Evolutionary conservation across 2,113 vertebrate genomes (phyloP), one percentile per base, ranked within the genome.

Genomic region (Phalacrocorax pelagicus): DNA sequence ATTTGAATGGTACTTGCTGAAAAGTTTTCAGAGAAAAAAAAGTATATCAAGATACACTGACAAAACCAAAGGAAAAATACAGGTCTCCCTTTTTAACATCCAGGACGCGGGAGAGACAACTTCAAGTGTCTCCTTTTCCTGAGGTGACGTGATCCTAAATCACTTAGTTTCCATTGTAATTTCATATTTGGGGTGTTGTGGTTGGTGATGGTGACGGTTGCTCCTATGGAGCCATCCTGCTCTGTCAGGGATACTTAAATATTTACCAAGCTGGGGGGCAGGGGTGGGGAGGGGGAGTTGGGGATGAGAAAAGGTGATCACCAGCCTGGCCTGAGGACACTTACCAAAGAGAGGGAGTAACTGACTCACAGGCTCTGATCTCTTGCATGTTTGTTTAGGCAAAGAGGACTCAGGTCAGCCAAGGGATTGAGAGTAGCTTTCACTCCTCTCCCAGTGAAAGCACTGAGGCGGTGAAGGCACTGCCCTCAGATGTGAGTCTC

Each of bases 281-380:
- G 29, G 10, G 30, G 5, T 0, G 2, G 13, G 22, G 12, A 88
- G 4, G 27, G 30, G 46, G 18, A 63, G 13, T 2, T 17, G 24
- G 2, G 19, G 54, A 5, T 47, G 59, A 81, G 66, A 44, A 71
- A 79, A 87, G 75, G 17, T 42, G 51, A 63, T 79, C 2, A 1
- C 24, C 61, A 81, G 55, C 38, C 46, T 84, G n/a, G 58, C 77
- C 51, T 1, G 9, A 77, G 61, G 67, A 65, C 23, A 30, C 42
- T 66, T 27, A 58, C 30, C 73, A 67, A 87, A 81, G 70, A 46
- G 32, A 73, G 4, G 27, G 52, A 91, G 38, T 62, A 65, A 61
- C 58, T 65, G 62, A 86, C 38, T 69, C 74, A 67, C 62, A 65
- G 67, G 14, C 65, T 88, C 79, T 80, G 88, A 59, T 79, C 47